These are phyloP conservation scores for Euzetes globulus DNA, from an alignment of 2,888 invertebrate species.

Conservation along the genomic window DNA sequence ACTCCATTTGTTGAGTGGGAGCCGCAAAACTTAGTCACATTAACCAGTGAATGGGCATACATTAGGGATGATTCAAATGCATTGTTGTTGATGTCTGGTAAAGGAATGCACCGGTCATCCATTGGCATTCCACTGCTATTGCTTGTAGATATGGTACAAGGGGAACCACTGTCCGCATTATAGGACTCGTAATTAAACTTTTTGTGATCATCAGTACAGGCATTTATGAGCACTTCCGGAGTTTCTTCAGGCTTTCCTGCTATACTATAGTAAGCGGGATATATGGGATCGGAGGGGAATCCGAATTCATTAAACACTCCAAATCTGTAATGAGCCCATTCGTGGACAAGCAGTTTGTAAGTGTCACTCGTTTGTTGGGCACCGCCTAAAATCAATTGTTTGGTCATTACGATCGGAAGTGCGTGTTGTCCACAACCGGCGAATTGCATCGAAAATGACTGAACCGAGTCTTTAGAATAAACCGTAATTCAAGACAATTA, in stretches of 20 bases:
- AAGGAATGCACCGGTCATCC: constrained; percentile 27
- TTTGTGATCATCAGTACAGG: constrained; percentile 32
- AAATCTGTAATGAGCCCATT: constrained; percentile 61
- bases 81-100: not conserved
- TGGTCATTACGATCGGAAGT: constrained; percentile 35
- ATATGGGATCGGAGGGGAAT: constrained; percentile 54
- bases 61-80: constrained; percentile 32
- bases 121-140: constrained; percentile 31
- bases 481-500: not conserved
- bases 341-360: constrained; percentile 48
- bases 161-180: not conserved
- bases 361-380: constrained; percentile 39
- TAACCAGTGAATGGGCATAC: constrained; percentile 19
- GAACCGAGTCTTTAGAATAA: constrained; percentile 3
- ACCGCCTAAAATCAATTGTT: constrained; percentile 27
- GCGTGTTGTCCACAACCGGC: constrained; percentile 39
- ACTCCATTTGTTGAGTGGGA: not conserved
- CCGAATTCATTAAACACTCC: constrained; percentile 63
- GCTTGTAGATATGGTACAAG: not conserved
- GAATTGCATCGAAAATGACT: constrained; percentile 38
- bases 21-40: constrained; percentile 33
- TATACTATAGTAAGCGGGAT: constrained; percentile 48
- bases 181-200: not conserved
- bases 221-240: constrained; percentile 23
- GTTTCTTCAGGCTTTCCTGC: constrained; percentile 33